Conservation (phyloP, 2,888 invertebrate genomes). For the Machimus atricapillus region DNA sequence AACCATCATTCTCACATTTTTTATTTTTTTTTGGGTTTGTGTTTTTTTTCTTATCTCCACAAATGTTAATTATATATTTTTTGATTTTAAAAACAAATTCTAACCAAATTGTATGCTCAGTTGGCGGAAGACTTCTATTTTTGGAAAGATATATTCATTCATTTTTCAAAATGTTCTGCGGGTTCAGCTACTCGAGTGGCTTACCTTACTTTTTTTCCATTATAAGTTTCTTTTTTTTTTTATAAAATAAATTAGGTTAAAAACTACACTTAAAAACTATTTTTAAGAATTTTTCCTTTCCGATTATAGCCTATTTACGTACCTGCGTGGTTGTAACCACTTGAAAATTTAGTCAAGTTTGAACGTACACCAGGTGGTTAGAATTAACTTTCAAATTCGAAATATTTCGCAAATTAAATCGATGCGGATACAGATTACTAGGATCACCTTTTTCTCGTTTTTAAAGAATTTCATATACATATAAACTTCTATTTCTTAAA, state of each 20-base stretch:
- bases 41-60: neutral
- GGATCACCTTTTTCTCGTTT: neutral
- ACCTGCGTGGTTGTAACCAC: neutral
- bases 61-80: neutral
- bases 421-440: neutral
- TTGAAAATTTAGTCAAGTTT: neutral
- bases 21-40: neutral
- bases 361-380: neutral
- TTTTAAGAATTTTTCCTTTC: neutral
- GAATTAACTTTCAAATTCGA: neutral
- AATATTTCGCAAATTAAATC: neutral
- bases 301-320: neutral
- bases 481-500: no score
- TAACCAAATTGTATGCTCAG: neutral
- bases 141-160: neutral
- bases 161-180: neutral
- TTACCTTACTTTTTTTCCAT: neutral
- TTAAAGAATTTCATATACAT: neutral
- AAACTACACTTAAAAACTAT: neutral
- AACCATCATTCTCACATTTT: neutral
- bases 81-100: neutral
- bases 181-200: neutral
- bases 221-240: neutral
- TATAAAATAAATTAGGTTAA: neutral
- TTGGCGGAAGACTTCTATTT: slow-evolving; percentile 24